These are phyloP conservation scores for Cheumatopsyche charites DNA, from an alignment of 1,140 invertebrate genomes.

Conservation along the genomic window DNA sequence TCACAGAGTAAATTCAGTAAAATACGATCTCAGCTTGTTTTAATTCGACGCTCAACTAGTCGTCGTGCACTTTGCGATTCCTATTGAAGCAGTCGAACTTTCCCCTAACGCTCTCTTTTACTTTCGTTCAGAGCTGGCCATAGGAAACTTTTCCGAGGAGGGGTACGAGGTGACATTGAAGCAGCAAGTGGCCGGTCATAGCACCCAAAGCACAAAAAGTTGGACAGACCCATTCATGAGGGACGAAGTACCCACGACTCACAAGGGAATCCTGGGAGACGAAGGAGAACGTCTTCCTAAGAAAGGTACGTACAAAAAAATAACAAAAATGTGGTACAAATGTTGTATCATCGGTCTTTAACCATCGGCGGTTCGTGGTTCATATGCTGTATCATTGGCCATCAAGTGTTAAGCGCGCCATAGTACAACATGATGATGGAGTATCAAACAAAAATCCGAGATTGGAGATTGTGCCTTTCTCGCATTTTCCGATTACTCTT, in stretches of 20 bases:
- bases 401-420: too few relatives aligned
- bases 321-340: too few relatives aligned
- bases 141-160: slow-evolving; percentile 25
- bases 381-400: too few relatives aligned
- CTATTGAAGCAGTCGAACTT: slow-evolving; percentile 6
- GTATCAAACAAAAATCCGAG: too few relatives aligned
- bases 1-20: too few relatives aligned
- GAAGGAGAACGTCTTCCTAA: slow-evolving; percentile 19
- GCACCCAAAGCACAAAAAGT: slow-evolving; percentile 5
- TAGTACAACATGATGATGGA: too few relatives aligned
- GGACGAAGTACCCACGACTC: slow-evolving; percentile 29
- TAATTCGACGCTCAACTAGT: too few relatives aligned
- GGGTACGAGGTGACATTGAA: slow-evolving; percentile 24
- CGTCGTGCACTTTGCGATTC: background rate
- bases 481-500: too few relatives aligned
- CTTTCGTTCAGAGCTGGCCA: slow-evolving; percentile 2
- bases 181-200: background rate
- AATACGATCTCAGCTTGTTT: too few relatives aligned
- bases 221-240: slow-evolving; percentile 25
- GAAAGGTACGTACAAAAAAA: slow-evolving; percentile 12
- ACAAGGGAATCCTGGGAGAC: slow-evolving; percentile 20
- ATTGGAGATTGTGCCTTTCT: too few relatives aligned
- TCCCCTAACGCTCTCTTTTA: slow-evolving; percentile 1
- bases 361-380: too few relatives aligned
- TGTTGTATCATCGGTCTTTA: too few relatives aligned